Conservation (phyloP, 2,797 vertebrate species). For the Pangasius larnaudii region DNA sequence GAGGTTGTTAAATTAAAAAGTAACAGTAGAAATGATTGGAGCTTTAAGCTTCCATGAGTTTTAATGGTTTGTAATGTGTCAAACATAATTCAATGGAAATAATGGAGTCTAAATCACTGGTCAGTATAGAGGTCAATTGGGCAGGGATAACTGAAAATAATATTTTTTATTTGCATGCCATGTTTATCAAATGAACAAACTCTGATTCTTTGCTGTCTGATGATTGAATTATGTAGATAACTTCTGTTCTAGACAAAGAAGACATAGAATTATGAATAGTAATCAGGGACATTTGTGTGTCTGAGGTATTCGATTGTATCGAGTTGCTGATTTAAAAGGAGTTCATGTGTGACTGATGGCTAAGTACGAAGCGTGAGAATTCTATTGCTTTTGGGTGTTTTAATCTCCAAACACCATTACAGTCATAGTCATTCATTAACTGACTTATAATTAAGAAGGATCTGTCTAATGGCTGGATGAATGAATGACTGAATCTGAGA, state of each 20-base stretch:
- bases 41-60: neutral
- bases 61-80: neutral
- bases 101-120: neutral
- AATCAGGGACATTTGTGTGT: neutral
- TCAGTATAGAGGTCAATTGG: neutral
- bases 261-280: neutral
- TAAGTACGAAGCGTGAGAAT: conserved; percentile 6
- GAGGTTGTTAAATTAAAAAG: neutral
- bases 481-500: neutral
- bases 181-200: neutral
- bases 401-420: neutral
- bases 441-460: conserved; percentile 12
- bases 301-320: neutral
- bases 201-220: neutral
- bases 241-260: neutral
- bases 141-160: neutral
- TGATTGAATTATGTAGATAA: neutral
- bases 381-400: neutral
- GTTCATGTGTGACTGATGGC: conserved; percentile 8
- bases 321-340: neutral
- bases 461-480: neutral
- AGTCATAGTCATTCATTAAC: neutral
- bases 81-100: neutral
- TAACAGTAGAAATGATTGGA: neutral
- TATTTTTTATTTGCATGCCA: neutral